phyloP scores from a whole-genome alignment of 2,113 vertebrate species.

The Leptobrachium ailaonicum region DNA sequence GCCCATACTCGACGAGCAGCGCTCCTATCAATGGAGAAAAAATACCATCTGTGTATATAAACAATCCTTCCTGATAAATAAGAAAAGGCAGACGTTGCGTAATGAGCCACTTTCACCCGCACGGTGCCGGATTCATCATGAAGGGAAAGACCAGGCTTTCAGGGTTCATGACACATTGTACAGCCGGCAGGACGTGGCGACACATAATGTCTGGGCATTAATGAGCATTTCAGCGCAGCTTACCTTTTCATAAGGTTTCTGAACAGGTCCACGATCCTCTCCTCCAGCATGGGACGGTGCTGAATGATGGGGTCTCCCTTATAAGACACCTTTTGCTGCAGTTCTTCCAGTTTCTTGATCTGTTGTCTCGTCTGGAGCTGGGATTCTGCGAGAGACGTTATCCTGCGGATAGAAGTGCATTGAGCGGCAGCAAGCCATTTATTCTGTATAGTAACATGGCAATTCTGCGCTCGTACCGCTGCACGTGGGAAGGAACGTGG shows the following conservation, averaged over 20 bases:
- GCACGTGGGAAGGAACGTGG: too few species aligned
- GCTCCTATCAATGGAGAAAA: too few species aligned
- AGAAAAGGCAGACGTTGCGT: too few species aligned
- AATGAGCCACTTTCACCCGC: too few species aligned
- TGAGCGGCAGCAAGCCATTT: background rate
- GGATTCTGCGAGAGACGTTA: slow-evolving; percentile 93
- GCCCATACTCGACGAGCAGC: too few species aligned
- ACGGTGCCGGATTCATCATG: too few species aligned
- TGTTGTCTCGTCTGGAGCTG: slow-evolving; percentile 98
- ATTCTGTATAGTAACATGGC: background rate
- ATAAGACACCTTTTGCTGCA: slow-evolving; percentile 97
- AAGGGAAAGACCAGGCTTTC: too few species aligned
- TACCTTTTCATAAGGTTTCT: slow-evolving; percentile 97
- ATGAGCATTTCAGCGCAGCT: background rate
- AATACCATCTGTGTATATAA: too few species aligned
- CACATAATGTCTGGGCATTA: background rate
- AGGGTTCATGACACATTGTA: too few species aligned
- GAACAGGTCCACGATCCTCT: slow-evolving; percentile 94
- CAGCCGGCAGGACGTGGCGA: too few species aligned
- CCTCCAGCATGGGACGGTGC: slow-evolving; percentile 94
- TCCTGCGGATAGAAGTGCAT: slow-evolving; percentile 68
- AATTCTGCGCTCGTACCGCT: too few species aligned
- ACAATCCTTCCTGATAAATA: too few species aligned
- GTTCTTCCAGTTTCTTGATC: slow-evolving; percentile 95
- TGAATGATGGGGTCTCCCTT: slow-evolving; percentile 97